phyloP scores from a whole-genome alignment of 2,888 invertebrate genomes.

The Tachina grossa region DNA sequence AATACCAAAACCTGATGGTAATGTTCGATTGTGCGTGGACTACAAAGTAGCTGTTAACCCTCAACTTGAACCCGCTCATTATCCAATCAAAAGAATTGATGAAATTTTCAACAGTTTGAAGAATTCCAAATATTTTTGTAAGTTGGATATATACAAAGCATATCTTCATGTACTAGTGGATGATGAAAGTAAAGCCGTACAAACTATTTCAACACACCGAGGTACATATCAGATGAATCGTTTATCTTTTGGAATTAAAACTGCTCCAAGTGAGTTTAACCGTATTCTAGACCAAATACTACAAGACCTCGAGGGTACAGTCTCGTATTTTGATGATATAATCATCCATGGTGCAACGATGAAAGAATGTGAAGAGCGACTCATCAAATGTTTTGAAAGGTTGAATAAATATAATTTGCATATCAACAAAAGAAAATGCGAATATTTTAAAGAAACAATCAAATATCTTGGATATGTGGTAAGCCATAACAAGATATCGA shows the following conservation, averaged over 20 bases:
- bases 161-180: slow-evolving; percentile 15
- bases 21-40: too few species aligned
- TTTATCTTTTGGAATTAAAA: slow-evolving; percentile 23
- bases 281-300: slow-evolving; percentile 57
- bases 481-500: neutral
- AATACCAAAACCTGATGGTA: too few species aligned
- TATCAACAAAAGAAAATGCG: neutral
- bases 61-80: neutral
- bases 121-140: slow-evolving; percentile 1
- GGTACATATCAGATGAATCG: slow-evolving; percentile 13
- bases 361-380: neutral
- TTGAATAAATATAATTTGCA: neutral
- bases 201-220: slow-evolving; percentile 26
- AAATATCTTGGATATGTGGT: too few species aligned
- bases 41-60: too few species aligned
- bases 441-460: neutral
- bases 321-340: neutral
- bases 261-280: slow-evolving; percentile 33
- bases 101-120: neutral
- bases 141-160: slow-evolving; percentile 9
- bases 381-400: neutral
- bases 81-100: neutral
- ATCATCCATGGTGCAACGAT: neutral
- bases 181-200: neutral
- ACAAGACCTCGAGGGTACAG: slow-evolving; percentile 41